Conservation (phyloP, 2,797 vertebrate genomes). For the Sebastes itinus region DNA sequence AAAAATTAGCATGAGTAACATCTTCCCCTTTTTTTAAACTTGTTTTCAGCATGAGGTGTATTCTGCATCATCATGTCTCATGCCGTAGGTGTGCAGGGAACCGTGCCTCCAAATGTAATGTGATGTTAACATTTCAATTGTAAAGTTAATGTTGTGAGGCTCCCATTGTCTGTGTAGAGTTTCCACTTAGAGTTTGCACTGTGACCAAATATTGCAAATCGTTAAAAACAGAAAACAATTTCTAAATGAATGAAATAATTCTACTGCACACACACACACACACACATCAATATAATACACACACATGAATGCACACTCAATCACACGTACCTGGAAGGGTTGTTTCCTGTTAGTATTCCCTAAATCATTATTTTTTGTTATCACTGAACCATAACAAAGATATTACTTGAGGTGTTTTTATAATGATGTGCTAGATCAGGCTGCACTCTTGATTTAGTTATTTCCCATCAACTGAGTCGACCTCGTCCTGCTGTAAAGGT, state of each 20-base stretch:
- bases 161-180: neutral
- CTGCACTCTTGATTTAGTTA: slow-evolving; percentile 3
- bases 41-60: neutral
- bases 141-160: neutral
- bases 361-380: slow-evolving; percentile 9
- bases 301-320: neutral
- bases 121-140: neutral
- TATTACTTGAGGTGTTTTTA: slow-evolving; percentile 15
- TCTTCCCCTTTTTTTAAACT: neutral
- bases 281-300: neutral
- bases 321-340: neutral
- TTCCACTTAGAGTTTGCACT: neutral
- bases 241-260: neutral
- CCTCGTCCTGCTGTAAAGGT: neutral
- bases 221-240: neutral
- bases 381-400: slow-evolving; percentile 17
- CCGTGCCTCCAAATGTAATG: neutral
- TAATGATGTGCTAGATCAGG: slow-evolving; percentile 9
- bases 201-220: neutral
- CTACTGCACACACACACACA: no score
- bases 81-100: neutral
- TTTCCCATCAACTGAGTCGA: neutral
- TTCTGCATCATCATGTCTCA: neutral
- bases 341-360: neutral
- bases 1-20: neutral